Percentiles rank a stretch among this genome's conserved stretches.
These are phyloP conservation scores for Rhagonycha fulva DNA, from an alignment of 2,888 invertebrate species.

Conservation along the genomic window DNA sequence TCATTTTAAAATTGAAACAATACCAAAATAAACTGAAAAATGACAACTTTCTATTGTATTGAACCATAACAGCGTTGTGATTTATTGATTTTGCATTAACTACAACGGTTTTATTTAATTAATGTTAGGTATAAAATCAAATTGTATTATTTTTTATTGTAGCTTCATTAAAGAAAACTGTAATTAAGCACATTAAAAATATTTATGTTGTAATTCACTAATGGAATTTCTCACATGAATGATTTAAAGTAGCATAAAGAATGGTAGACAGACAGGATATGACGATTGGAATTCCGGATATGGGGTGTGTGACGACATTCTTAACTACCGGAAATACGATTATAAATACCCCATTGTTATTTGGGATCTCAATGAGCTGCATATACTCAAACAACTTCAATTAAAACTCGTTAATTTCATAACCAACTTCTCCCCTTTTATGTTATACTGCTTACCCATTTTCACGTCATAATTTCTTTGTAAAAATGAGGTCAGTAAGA, in stretches of 20 bases:
- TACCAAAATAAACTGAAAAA: too few species aligned
- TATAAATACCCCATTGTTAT: constrained; percentile 30
- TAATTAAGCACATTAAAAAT: background rate
- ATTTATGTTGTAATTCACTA: background rate
- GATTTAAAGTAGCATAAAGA: background rate
- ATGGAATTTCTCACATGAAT: background rate
- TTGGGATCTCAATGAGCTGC: constrained; percentile 11
- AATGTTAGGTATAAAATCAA: background rate
- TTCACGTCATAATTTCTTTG: background rate
- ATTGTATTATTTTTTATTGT: background rate
- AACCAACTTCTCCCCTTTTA: constrained; percentile 6
- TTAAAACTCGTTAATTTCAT: constrained; percentile 10
- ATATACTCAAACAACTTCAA: constrained; percentile 9
- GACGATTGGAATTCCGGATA: constrained; percentile 31
- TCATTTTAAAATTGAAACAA: too few species aligned
- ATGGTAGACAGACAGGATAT: constrained; percentile 16
- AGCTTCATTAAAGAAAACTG: background rate
- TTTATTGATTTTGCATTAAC: background rate
- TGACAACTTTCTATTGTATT: too few species aligned
- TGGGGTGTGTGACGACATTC: constrained; percentile 18
- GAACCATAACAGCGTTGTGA: background rate
- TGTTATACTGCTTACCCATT: background rate
- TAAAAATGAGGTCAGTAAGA: background rate
- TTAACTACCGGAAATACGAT: constrained; percentile 26
- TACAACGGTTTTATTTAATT: background rate